Evolutionary conservation across 2,797 vertebrate genomes (phyloP).

Genomic region (Siniperca obscura): DNA sequence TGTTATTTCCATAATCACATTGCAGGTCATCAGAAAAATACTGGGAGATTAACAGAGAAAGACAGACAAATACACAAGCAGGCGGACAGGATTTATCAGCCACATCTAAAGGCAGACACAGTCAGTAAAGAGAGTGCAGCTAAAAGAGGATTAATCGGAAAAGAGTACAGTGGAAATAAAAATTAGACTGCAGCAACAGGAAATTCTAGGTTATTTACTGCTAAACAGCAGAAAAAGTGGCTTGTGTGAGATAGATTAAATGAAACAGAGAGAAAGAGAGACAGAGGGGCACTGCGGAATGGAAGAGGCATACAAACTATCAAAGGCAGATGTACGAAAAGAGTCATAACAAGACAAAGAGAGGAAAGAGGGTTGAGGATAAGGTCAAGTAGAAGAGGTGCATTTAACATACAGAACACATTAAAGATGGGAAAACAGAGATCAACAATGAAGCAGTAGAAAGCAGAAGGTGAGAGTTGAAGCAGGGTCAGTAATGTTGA

Average conservation of each 20-base stretch:
- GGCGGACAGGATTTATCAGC: background rate
- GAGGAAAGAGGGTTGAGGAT: background rate
- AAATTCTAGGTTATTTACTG: background rate
- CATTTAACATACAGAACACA: conserved; percentile 16
- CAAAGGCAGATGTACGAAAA: conserved; percentile 12
- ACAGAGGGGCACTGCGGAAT: background rate
- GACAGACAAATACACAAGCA: too few relatives aligned
- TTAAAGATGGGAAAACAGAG: background rate
- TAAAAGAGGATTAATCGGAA: background rate
- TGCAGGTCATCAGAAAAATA: background rate
- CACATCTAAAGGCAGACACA: background rate
- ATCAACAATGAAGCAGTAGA: background rate
- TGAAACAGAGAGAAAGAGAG: conserved; percentile 8
- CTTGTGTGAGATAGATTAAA: background rate
- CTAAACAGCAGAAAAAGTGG: background rate
- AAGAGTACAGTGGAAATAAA: background rate
- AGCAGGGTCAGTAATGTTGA: conserved; percentile 41
- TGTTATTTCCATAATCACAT: background rate
- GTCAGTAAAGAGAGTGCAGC: background rate
- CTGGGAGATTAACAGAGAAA: background rate
- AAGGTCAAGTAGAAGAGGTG: conserved; percentile 30
- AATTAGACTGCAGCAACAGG: background rate
- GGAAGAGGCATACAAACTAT: conserved; percentile 1
- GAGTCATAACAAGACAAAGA: conserved; percentile 12
- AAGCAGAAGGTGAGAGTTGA: conserved; percentile 17